Percentiles rank a stretch among this genome's conserved stretches.
phyloP scores from a whole-genome alignment of 2,797 vertebrate genomes.

The Helarctos malayanus region DNA sequence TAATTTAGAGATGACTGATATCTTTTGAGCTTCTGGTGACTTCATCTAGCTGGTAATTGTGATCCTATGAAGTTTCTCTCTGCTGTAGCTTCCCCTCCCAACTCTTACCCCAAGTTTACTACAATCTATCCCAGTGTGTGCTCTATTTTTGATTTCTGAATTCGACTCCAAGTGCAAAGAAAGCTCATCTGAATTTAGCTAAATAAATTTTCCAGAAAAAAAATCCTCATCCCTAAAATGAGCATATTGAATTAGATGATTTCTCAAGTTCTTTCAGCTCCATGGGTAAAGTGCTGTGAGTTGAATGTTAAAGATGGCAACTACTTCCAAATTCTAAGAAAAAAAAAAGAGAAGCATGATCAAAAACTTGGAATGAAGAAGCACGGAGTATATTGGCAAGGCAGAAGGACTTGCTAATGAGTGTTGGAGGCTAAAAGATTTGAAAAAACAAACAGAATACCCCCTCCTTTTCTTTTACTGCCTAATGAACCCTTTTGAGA shows the following conservation, averaged over 20 bases:
- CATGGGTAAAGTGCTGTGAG: neutral
- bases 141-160: conserved; percentile 36
- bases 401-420: conserved; percentile 40
- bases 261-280: conserved; percentile 41
- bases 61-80: neutral
- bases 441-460: neutral
- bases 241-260: conserved; percentile 38
- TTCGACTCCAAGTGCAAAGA: conserved; percentile 21
- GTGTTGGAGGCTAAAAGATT: neutral
- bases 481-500: conserved; percentile 49
- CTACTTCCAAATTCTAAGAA: conserved; percentile 27
- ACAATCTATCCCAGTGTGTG: neutral
- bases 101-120: neutral
- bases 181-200: conserved; percentile 41
- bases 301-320: conserved; percentile 57
- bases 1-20: neutral
- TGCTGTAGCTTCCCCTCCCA: neutral
- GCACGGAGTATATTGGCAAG: neutral
- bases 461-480: neutral
- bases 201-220: conserved; percentile 18
- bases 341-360: neutral
- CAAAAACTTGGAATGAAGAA: neutral
- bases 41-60: neutral
- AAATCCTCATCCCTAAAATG: neutral
- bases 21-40: neutral